Evolutionary conservation across 2,888 invertebrate species (phyloP), one percentile per base, ranked within the genome.

Genomic region (Lydus trimaculatus): DNA sequence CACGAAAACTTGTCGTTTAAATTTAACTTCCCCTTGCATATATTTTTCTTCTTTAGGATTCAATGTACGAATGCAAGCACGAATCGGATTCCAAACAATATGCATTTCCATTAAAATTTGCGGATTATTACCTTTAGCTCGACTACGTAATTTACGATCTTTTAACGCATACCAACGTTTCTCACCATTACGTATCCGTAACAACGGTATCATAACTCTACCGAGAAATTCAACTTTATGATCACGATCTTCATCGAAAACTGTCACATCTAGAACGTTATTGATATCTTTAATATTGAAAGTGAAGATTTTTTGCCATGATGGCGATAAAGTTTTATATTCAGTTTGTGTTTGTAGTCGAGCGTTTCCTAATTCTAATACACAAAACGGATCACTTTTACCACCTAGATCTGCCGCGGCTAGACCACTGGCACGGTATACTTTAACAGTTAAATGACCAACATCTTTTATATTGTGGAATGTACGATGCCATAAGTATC

Each of bases 311-410:
- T 99, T 99, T 87, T 98, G 97, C 99, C 99, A 99, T 75, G 93
- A 96, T 0, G 99, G 99, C 64, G 93, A 89, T 25, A 99, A 86
- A 0, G 99, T 99, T 85, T 99, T 98, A 85, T 99, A 99, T 85
- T 99, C 98, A 0, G 99, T 99, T 84, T 99, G 98, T 0, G 99
- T 99, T 85, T 99, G 98, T 39, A 99, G 87, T 63, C 99, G 90
- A 0, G 97, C 91, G 83, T 99, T 99, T 15, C 96, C 95, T 72
- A 99, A 87, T 83, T 99, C 98, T 23, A 99, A 85, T 0, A 99
- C 98, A 85, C 98, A 98, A 86, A 99, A 99, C 0, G 99, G 99
- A 86, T 99, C 99, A 60, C 98, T 98, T 84, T 99, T 99, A 2
- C 98, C 98, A 0, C 98, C 98, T 52, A 99, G 88, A 84, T 99